Conservation (phyloP, 2,888 invertebrate species). For the Melitaea athalia region DNA sequence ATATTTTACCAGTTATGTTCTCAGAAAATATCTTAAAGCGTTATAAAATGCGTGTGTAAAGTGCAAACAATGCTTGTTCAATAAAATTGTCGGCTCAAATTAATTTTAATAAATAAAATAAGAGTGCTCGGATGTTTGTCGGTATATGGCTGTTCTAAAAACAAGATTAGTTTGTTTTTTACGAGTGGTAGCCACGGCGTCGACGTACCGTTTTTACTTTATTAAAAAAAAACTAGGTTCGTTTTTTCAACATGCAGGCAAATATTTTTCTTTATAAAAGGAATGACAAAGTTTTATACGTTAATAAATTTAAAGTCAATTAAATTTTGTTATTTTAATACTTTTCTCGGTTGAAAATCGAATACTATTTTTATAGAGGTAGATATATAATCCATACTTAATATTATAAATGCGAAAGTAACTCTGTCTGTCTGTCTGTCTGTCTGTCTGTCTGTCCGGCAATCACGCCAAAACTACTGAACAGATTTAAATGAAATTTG, state of each 20-base stretch:
- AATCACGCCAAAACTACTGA: too few species aligned
- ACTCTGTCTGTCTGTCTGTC: too few species aligned
- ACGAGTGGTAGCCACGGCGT: conserved; percentile 1
- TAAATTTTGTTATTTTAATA: too few species aligned
- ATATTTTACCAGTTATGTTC: neutral
- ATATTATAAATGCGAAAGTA: too few species aligned
- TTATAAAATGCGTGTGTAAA: neutral
- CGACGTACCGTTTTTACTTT: too few species aligned
- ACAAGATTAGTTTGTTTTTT: conserved; percentile 1
- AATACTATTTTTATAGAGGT: too few species aligned
- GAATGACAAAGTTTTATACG: neutral
- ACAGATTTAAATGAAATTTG: too few species aligned
- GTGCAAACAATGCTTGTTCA: too few species aligned
- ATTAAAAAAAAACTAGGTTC: neutral
- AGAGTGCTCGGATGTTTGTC: neutral
- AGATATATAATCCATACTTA: neutral
- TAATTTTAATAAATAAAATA: conserved; percentile 3
- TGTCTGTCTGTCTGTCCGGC: too few species aligned
- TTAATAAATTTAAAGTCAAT: neutral
- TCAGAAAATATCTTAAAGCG: neutral
- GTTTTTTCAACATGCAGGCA: neutral
- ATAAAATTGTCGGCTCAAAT: neutral
- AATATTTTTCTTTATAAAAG: neutral
- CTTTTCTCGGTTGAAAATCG: too few species aligned
- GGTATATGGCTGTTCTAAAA: neutral